Base-by-base conservation (phyloP, 1,140 invertebrate genomes). In the Euwallacea fornicatus region DNA sequence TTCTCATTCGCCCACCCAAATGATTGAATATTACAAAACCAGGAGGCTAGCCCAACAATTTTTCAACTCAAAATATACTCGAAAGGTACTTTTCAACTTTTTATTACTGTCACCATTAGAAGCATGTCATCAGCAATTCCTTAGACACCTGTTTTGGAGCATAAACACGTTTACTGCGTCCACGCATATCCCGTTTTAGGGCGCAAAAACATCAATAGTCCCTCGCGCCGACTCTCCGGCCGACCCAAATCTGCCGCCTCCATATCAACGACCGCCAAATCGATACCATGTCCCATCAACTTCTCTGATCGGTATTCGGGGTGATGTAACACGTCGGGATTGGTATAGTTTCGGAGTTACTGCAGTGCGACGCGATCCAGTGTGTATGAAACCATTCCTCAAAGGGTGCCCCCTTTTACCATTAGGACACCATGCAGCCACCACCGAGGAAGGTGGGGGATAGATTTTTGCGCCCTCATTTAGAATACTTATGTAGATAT, bases 401-500 rank as follows among this genome's bases (percentile, higher is more conserved):
- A 43, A 44, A 43, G 66, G 58, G 13, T 43, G 15, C 58, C 56
- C 42, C 56, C 6, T 47, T 33, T 43, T 58, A 42, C 56, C 56
- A 47, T 44, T 42, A 53, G 66, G 33, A 60, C 46, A 60, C 13
- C 66, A 90, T 90, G 89, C 89, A 91, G 85, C 89, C 89, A 75
- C 89, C 89, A 73, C 89, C 89, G 79, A 88, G 89, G 84, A 91
- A 90, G 88, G 89, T 90, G 83, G 87, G 55, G 55, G 13, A 11
- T 13, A 50, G 46, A 11, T 50, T 50, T 50, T 50, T 33, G 21
- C 21, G 21, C 21, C 21, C 21, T 33, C 21, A 33, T 33, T 33
- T 33, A 33, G 21, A 33, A 33, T 33, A 33, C 1, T 33, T 33
- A 33, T 33, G 21, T 33, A 33, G 21, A 33, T 33, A 4, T 33